Conservation (phyloP, 2,113 vertebrate species). For the Phaethon lepturus region DNA sequence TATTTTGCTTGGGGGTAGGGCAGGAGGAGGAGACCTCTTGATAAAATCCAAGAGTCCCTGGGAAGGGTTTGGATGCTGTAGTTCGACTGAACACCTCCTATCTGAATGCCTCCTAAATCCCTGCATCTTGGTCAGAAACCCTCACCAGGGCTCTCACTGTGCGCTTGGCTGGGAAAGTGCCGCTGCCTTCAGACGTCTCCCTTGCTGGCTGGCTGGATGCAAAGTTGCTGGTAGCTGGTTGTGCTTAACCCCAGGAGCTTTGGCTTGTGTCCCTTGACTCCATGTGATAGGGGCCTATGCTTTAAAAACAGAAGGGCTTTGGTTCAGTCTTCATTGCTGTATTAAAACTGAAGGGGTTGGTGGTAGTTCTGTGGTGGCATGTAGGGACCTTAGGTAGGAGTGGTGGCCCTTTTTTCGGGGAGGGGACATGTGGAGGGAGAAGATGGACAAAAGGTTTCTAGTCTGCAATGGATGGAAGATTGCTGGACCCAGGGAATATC, state of each 20-base stretch:
- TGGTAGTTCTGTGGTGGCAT: not conserved
- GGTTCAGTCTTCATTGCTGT: not conserved
- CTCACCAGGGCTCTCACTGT: not conserved
- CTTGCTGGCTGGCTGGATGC: not conserved
- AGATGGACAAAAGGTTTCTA: not conserved
- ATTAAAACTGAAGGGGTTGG: not conserved
- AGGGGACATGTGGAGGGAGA: not conserved
- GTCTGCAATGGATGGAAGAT: not conserved
- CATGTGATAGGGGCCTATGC: fast-evolving
- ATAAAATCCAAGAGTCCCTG: not conserved
- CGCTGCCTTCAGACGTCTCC: not conserved
- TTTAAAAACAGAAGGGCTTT: not conserved
- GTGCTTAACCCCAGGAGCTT: not conserved
- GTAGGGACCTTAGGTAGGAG: not conserved
- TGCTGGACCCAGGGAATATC: not conserved
- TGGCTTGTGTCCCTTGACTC: not conserved
- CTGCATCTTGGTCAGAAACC: not conserved
- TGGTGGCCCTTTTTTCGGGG: not conserved
- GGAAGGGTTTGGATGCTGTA: not conserved
- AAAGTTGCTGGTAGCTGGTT: not conserved
- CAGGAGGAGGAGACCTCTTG: not conserved
- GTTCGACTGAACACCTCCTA: not conserved
- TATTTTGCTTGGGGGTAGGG: not conserved
- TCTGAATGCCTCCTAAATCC: not conserved
- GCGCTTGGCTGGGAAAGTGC: not conserved